phyloP scores from a whole-genome alignment of 2,888 invertebrate species.

The Nezara viridula region DNA sequence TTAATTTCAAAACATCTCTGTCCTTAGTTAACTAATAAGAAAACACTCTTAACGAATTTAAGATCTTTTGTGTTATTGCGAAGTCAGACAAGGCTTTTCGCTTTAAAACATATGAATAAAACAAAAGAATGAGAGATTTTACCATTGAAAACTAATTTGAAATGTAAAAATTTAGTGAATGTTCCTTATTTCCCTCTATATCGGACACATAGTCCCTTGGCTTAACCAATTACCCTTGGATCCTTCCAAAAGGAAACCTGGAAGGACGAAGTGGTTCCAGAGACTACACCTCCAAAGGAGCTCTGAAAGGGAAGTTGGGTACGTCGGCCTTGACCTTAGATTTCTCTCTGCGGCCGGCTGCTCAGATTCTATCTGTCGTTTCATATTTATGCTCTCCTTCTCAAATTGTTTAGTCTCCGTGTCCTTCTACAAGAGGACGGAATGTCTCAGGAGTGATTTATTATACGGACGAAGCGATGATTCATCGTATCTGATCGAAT shows the following conservation, averaged over 20 bases:
- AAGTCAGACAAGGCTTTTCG: not conserved
- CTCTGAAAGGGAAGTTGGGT: not conserved
- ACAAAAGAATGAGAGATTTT: not conserved
- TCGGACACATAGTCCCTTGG: not conserved
- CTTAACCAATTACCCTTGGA: not conserved
- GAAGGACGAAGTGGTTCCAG: not conserved
- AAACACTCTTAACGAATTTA: no score
- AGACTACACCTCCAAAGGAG: not conserved
- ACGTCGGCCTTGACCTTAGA: not conserved
- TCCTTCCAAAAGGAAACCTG: not conserved
- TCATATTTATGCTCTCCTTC: conserved; percentile 30
- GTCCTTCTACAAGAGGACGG: not conserved
- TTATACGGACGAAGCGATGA: not conserved
- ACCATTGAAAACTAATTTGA: not conserved
- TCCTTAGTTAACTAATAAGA: no score
- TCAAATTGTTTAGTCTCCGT: not conserved
- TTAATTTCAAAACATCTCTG: no score
- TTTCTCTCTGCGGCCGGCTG: not conserved
- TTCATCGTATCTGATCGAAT: not conserved
- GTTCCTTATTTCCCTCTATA: not conserved
- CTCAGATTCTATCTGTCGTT: conserved; percentile 8
- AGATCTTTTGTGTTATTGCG: no score
- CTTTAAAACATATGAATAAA: not conserved
- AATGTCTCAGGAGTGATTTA: not conserved
- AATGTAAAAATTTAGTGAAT: not conserved